Evolutionary conservation across 1,140 invertebrate genomes (phyloP).

Genomic region (Melanaphis sacchari): DNA sequence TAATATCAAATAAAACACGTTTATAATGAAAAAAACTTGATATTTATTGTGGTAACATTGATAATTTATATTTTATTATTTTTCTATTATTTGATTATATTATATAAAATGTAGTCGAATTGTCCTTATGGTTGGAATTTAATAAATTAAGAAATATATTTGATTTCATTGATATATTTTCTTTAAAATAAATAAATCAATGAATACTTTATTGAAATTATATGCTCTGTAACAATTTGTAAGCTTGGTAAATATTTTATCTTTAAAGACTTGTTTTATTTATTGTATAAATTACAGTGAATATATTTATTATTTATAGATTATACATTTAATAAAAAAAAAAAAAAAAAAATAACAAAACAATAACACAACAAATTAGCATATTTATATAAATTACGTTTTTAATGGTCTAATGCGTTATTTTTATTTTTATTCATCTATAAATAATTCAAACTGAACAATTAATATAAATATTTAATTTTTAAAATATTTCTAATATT

Average conservation of each 20-base stretch:
- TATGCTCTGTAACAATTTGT: neutral
- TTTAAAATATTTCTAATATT: neutral
- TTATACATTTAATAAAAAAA: slow-evolving; percentile 42
- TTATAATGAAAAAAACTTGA: slow-evolving; percentile 19
- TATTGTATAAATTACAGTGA: neutral
- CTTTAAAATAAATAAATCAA: neutral
- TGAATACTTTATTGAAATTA: neutral
- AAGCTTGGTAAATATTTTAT: slow-evolving; percentile 16
- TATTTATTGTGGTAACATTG: slow-evolving; percentile 35
- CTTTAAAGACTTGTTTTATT: neutral
- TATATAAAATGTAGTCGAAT: neutral
- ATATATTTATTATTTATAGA: neutral
- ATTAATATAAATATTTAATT: neutral
- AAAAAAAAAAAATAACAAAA: slow-evolving; percentile 32
- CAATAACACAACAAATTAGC: slow-evolving; percentile 35
- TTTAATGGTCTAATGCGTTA: neutral
- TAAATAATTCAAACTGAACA: slow-evolving; percentile 17
- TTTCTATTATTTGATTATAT: neutral
- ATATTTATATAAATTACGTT: slow-evolving; percentile 24
- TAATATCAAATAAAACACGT: neutral
- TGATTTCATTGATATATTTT: neutral
- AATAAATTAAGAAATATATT: neutral
- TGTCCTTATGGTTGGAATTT: neutral
- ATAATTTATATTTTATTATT: slow-evolving; percentile 18
- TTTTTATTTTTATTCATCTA: neutral